phyloP scores from a whole-genome alignment of 2,797 vertebrate species.

The Neopelma chrysocephalum region DNA sequence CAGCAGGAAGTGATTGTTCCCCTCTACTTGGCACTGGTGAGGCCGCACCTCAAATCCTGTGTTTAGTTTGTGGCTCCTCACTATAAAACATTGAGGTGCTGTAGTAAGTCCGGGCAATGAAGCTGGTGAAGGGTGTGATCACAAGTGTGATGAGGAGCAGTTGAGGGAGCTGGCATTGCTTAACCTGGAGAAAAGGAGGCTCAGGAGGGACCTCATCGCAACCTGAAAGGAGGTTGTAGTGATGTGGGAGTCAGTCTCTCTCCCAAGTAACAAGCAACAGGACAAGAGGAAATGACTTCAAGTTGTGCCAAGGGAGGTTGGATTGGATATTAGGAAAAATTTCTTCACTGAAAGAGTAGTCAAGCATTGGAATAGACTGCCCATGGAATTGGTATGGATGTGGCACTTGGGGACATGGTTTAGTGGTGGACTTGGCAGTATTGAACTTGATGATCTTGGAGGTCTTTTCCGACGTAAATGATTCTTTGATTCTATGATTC shows the following conservation, averaged over 20 bases:
- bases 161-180: neutral
- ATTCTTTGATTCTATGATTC: neutral
- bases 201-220: neutral
- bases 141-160: neutral
- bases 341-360: neutral
- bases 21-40: neutral
- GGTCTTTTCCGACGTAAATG: neutral
- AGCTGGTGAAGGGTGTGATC: neutral
- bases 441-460: neutral
- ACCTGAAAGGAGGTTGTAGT: neutral
- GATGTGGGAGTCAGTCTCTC: rapidly evolving
- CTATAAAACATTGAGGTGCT: neutral
- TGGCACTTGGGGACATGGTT: neutral
- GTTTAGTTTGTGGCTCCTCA: neutral
- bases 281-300: neutral
- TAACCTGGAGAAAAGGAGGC: neutral
- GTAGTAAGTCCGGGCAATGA: neutral
- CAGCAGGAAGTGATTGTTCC: neutral
- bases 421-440: neutral
- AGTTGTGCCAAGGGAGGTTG: neutral
- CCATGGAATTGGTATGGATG: neutral
- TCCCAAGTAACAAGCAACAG: neutral
- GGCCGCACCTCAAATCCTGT: rapidly evolving
- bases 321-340: neutral
- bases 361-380: neutral